Evolutionary conservation across 2,797 vertebrate genomes (phyloP).

Genomic region (Margarornis squamiger): DNA sequence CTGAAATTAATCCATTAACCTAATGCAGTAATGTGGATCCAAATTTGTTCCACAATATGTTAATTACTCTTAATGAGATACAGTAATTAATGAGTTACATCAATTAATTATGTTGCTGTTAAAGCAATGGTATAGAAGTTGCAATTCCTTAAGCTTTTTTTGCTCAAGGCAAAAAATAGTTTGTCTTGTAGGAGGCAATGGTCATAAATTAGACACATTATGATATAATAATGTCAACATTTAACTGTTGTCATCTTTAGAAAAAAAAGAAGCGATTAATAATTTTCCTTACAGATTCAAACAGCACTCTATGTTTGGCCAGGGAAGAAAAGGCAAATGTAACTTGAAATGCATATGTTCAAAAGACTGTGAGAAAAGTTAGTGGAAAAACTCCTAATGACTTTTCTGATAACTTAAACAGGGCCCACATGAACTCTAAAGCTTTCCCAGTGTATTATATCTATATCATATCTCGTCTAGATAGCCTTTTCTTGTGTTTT

Average conservation of each 20-base stretch:
- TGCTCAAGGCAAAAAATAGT: not conserved
- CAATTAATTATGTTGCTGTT: not conserved
- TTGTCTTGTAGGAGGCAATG: not conserved
- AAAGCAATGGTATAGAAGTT: not conserved
- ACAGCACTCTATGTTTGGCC: not conserved
- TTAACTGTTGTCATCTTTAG: not conserved
- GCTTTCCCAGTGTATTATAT: not conserved
- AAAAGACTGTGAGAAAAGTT: not conserved
- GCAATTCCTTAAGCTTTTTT: not conserved
- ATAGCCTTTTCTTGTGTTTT: not conserved
- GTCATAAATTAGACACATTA: not conserved
- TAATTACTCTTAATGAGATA: not conserved
- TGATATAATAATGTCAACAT: not conserved
- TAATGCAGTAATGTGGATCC: not conserved
- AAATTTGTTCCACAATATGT: conserved; percentile 7
- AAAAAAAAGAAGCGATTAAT: not conserved
- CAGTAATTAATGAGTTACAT: not conserved
- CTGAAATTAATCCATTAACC: not conserved
- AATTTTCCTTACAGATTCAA: not conserved
- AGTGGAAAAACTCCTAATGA: not conserved
- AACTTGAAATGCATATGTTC: not conserved
- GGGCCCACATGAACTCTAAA: not conserved
- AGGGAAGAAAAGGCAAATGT: not conserved
- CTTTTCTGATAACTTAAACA: not conserved
- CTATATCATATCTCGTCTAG: not conserved